Evolutionary conservation across 1,140 invertebrate species (phyloP).

Genomic region (Lasioglossum baleicum): DNA sequence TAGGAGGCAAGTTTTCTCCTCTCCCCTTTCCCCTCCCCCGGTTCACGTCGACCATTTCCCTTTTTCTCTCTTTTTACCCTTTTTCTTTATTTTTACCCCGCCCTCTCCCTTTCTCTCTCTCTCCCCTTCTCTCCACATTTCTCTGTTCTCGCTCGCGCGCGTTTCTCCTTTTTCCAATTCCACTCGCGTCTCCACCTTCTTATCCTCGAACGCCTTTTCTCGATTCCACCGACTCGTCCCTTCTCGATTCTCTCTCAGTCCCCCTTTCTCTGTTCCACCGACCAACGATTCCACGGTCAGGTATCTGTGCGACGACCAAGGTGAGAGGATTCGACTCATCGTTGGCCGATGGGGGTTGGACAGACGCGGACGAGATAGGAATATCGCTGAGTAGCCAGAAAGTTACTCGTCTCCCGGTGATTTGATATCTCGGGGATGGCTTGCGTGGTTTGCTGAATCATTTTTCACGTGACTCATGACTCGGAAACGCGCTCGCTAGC

Average conservation of each 20-base stretch:
- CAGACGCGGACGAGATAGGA: background rate
- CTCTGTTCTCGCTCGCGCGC: no score
- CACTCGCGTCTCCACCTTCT: conserved; percentile 28
- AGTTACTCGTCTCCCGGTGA: background rate
- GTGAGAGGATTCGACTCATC: background rate
- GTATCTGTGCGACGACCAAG: conserved; percentile 17
- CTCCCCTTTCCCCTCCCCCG: conserved; percentile 32
- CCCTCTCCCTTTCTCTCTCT: background rate
- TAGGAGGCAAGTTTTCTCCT: conserved; percentile 70
- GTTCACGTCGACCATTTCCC: conserved; percentile 25
- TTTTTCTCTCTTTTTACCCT: conserved; percentile 27
- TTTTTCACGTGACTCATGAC: background rate
- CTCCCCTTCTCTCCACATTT: background rate
- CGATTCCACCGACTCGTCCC: conserved; percentile 29
- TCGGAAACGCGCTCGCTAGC: background rate
- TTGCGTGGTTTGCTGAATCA: background rate
- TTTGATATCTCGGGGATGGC: background rate
- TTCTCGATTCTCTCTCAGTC: background rate
- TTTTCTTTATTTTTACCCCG: background rate
- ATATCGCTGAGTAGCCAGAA: background rate
- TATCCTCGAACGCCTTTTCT: conserved; percentile 31
- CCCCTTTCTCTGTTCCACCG: background rate
- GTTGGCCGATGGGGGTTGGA: background rate
- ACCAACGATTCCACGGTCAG: conserved; percentile 35
- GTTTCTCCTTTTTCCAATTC: background rate